Evolutionary conservation across 2,888 invertebrate genomes (phyloP).

Genomic region (Campopleginae sp.): DNA sequence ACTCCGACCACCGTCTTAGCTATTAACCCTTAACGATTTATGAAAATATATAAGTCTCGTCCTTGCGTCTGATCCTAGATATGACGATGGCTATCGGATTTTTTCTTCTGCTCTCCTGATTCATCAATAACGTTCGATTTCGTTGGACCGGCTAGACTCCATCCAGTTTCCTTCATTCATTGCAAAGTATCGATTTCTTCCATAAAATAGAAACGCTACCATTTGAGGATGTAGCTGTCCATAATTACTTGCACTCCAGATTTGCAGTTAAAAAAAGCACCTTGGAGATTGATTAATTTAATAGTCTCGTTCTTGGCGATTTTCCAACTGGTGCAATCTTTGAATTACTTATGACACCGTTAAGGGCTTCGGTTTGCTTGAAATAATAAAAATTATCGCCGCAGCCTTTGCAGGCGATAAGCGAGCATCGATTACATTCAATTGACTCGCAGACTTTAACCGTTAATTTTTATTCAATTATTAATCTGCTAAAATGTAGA

Average conservation of each 20-base stretch:
- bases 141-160: background rate
- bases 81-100: background rate
- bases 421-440: background rate
- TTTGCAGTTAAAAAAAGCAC: background rate
- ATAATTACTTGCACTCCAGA: background rate
- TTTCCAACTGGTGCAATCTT: background rate
- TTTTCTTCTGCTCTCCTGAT: background rate
- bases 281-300: background rate
- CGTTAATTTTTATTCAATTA: conserved; percentile 37
- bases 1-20: conserved; percentile 47
- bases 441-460: background rate
- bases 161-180: background rate
- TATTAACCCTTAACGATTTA: conserved; percentile 59
- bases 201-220: background rate
- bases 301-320: background rate
- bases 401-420: too few relatives aligned
- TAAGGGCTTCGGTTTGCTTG: too few relatives aligned
- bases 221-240: background rate
- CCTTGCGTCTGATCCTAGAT: background rate
- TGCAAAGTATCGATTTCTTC: background rate
- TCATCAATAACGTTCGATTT: background rate
- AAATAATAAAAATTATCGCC: too few relatives aligned
- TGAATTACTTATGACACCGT: background rate
- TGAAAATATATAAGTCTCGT: conserved; percentile 35
- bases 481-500: conserved; percentile 32